A percentile compares a stretch with the other conserved stretches of the same genome.
phyloP scores from a whole-genome alignment of 2,888 invertebrate genomes.

The Rhorus exstirpatorius region DNA sequence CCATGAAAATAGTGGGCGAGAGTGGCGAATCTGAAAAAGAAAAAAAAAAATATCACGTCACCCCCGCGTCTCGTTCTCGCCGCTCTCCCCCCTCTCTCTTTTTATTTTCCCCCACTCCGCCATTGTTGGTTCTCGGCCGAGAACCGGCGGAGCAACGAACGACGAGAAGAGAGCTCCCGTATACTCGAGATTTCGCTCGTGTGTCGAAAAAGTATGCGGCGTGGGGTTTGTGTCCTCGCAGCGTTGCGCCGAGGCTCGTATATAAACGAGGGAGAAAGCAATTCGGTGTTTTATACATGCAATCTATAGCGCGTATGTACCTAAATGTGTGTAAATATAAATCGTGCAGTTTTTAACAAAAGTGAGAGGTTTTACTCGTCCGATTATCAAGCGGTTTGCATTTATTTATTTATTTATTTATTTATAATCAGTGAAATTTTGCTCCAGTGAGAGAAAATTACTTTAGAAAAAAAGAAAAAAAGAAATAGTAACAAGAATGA shows the following conservation, averaged over 20 bases:
- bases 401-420: neutral
- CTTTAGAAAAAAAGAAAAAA: neutral
- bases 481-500: conserved; percentile 41
- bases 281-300: conserved; percentile 1
- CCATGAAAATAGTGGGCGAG: neutral
- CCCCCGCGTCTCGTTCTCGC: conserved; percentile 43
- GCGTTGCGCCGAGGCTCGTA: conserved; percentile 9
- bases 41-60: conserved; percentile 30
- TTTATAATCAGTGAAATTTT: neutral
- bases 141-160: conserved; percentile 67
- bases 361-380: too few species aligned
- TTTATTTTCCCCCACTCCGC: neutral
- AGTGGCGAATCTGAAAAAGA: neutral
- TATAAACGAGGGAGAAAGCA: neutral
- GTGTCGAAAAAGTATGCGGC: conserved; percentile 42
- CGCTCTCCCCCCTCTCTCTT: neutral
- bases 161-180: conserved; percentile 33
- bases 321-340: neutral
- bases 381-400: neutral
- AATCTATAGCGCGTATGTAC: neutral
- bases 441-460: conserved; percentile 3
- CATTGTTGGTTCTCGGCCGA: conserved; percentile 23
- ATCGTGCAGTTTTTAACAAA: neutral
- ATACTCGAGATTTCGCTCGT: conserved; percentile 6
- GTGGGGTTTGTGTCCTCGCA: conserved; percentile 24